Evolutionary conservation across 2,797 vertebrate species (phyloP).

Genomic region (Manis pentadactyla): DNA sequence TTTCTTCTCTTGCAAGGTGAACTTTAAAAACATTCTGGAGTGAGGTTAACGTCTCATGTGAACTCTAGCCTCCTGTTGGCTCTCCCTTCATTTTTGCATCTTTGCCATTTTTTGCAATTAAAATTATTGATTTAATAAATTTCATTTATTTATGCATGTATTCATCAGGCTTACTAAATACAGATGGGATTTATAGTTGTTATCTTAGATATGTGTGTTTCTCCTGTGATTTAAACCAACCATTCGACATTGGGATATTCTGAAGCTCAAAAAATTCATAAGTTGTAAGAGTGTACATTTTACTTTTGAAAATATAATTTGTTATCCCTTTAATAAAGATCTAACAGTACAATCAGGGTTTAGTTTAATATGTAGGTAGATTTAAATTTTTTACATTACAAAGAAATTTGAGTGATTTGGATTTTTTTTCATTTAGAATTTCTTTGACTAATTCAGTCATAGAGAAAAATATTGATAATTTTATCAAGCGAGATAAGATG

Average conservation of each 20-base stretch:
- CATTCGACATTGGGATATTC: neutral
- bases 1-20: neutral
- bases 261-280: neutral
- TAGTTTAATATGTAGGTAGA: neutral
- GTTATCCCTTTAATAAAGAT: neutral
- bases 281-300: neutral
- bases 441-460: neutral
- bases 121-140: slow-evolving; percentile 6
- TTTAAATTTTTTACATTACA: neutral
- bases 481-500: neutral
- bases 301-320: neutral
- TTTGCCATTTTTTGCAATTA: neutral
- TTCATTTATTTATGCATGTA: neutral
- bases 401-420: neutral
- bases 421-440: neutral
- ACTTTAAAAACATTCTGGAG: neutral
- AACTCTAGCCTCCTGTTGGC: neutral
- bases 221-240: neutral
- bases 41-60: neutral
- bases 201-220: neutral
- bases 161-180: neutral
- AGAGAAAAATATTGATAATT: neutral
- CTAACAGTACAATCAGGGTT: neutral
- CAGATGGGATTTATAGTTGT: neutral
- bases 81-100: neutral